Conservation (phyloP, 2,797 vertebrate genomes). For the Anguilla marmorata region DNA sequence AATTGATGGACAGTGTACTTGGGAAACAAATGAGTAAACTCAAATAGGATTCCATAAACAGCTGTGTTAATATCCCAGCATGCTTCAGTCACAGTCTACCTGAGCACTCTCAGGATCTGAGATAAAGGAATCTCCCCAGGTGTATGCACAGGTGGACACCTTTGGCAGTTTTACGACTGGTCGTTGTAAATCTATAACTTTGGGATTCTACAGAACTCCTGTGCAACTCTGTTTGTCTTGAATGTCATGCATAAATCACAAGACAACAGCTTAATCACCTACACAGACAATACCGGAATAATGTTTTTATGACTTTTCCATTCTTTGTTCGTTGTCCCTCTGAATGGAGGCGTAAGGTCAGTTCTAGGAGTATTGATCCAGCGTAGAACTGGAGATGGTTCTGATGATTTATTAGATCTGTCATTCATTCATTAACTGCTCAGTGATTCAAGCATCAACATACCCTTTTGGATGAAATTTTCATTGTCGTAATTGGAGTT, state of each 20-base stretch:
- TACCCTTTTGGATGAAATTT: slow-evolving; percentile 98
- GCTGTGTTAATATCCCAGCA: not conserved
- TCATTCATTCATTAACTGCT: slow-evolving; percentile 34
- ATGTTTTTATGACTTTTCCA: slow-evolving; percentile 51
- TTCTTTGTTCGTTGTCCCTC: slow-evolving; percentile 40
- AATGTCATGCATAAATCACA: slow-evolving; percentile 47
- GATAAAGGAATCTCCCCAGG: not conserved
- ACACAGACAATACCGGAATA: slow-evolving; percentile 48
- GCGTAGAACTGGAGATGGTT: not conserved
- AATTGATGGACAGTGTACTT: not conserved
- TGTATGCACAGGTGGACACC: not conserved
- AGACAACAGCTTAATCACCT: slow-evolving; percentile 53
- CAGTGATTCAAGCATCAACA: slow-evolving; percentile 53
- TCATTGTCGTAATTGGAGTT: slow-evolving; percentile 92
- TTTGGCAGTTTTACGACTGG: slow-evolving; percentile 52
- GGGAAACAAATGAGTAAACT: not conserved
- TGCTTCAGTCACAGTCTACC: not conserved
- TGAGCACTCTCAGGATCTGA: not conserved
- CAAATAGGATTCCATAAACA: not conserved
- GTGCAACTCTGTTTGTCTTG: slow-evolving; percentile 41
- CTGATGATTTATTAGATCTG: slow-evolving; percentile 3
- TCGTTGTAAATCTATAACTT: slow-evolving; percentile 53
- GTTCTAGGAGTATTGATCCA: slow-evolving; percentile 39
- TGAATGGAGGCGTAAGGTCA: slow-evolving; percentile 32
- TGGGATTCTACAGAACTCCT: slow-evolving; percentile 36